Evolutionary conservation across 2,888 invertebrate genomes (phyloP).

Genomic region (Andricus quercusramuli): DNA sequence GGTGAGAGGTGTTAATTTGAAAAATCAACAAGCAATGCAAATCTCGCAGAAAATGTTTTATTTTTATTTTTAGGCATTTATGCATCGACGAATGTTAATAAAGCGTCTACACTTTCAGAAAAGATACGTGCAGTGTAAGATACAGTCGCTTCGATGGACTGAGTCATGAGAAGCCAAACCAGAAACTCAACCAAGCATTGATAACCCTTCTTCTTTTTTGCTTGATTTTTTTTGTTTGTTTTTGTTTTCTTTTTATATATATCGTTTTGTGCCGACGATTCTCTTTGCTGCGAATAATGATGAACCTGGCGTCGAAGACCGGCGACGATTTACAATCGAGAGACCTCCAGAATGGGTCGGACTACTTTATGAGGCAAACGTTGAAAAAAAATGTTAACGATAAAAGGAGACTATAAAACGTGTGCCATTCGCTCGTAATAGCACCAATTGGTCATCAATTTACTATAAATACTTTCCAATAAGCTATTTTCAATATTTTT

Average conservation of each 20-base stretch:
- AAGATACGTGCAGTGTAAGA: slow-evolving; percentile 17
- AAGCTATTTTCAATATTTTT: slow-evolving; percentile 1
- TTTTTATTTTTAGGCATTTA: slow-evolving; percentile 10
- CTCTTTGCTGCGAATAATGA: slow-evolving; percentile 36
- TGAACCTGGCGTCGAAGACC: slow-evolving; percentile 40
- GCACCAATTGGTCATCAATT: slow-evolving; percentile 23
- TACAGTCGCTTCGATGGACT: slow-evolving; percentile 26
- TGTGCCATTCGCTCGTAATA: slow-evolving; percentile 23
- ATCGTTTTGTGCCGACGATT: slow-evolving; percentile 33
- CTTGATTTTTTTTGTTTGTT: neutral
- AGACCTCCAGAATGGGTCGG: slow-evolving; percentile 28
- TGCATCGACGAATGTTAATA: slow-evolving; percentile 22
- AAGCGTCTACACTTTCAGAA: slow-evolving; percentile 23
- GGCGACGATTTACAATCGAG: slow-evolving; percentile 36
- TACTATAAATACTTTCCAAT: slow-evolving; percentile 5
- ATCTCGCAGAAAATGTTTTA: slow-evolving; percentile 2
- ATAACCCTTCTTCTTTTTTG: slow-evolving; percentile 25
- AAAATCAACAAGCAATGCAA: slow-evolving; percentile 23
- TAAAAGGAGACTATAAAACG: slow-evolving; percentile 23
- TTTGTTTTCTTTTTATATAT: slow-evolving; percentile 1
- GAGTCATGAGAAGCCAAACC: slow-evolving; percentile 31
- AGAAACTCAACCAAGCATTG: slow-evolving; percentile 36
- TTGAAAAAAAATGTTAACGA: slow-evolving; percentile 21
- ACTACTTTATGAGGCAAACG: slow-evolving; percentile 30
- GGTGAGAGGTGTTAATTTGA: slow-evolving; percentile 15